Conservation (phyloP, 2,113 vertebrate genomes). For the Elanus axillaris region DNA sequence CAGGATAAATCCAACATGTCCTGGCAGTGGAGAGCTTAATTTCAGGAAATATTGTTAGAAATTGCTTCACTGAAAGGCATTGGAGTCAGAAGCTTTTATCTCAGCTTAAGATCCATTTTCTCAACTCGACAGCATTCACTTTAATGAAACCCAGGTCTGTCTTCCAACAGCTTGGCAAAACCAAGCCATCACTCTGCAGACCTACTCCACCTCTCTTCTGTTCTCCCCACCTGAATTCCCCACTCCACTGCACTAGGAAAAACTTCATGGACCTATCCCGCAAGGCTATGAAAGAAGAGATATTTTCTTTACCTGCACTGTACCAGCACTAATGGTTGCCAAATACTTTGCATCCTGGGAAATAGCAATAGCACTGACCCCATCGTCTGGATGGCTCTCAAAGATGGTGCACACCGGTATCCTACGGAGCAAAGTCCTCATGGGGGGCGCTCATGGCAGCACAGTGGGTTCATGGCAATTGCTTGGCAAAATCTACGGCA, state of each 20-base stretch:
- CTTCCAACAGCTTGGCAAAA: not conserved
- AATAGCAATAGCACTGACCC: conserved; percentile 78
- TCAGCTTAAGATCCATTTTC: not conserved
- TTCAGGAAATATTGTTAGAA: not conserved
- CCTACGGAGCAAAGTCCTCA: conserved; percentile 51
- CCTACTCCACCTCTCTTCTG: rapidly evolving
- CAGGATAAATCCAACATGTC: not conserved
- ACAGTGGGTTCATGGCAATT: not conserved
- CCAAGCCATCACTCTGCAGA: not conserved
- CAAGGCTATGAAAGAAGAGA: not conserved
- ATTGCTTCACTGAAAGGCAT: not conserved
- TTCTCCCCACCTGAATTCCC: not conserved
- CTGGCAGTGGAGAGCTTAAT: not conserved
- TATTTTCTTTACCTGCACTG: conserved; percentile 76
- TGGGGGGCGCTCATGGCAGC: not conserved
- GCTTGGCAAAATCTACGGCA: not conserved
- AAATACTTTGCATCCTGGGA: conserved; percentile 81
- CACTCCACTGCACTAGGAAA: not conserved
- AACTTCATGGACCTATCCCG: not conserved
- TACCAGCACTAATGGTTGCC: conserved; percentile 80
- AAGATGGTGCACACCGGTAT: conserved; percentile 89
- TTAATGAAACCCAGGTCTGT: not conserved
- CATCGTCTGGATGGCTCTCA: conserved; percentile 72
- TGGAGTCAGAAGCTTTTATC: not conserved
- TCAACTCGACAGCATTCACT: not conserved